These are phyloP conservation scores for Caenorhabditis briggsae DNA, from an alignment of 1,140 invertebrate species.

Conservation along the genomic window DNA sequence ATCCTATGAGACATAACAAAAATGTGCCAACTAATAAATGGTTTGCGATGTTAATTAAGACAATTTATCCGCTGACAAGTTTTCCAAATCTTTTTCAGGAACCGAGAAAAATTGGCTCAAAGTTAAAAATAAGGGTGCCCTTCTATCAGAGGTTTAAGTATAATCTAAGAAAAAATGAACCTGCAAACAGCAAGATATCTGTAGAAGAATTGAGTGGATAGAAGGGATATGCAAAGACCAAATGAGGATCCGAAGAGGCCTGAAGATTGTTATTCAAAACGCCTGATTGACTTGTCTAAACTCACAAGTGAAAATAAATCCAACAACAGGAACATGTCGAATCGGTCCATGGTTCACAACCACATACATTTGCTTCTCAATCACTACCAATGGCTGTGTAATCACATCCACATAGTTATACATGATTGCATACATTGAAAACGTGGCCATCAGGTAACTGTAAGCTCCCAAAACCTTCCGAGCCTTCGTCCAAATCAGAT, in stretches of 20 bases:
- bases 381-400: conserved; percentile 8
- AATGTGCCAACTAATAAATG: too few species aligned
- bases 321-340: conserved; percentile 11
- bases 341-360: conserved; percentile 22
- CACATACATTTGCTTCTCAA: conserved; percentile 29
- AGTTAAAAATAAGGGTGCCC: too few species aligned
- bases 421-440: conserved; percentile 18
- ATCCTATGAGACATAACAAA: too few species aligned
- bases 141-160: too few species aligned
- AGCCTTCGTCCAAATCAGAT: conserved; percentile 8
- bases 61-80: too few species aligned
- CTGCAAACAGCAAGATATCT: conserved; percentile 25
- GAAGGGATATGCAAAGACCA: not conserved
- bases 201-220: conserved; percentile 15
- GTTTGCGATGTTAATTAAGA: too few species aligned
- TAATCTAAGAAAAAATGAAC: not conserved
- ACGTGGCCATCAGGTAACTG: not conserved
- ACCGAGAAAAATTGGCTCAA: too few species aligned
- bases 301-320: conserved; percentile 15
- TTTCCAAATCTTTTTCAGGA: too few species aligned
- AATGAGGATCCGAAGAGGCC: conserved; percentile 22
- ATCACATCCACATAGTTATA: conserved; percentile 8
- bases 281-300: not conserved
- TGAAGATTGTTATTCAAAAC: not conserved
- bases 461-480: not conserved